Base-by-base conservation (phyloP, 2,797 vertebrate genomes). In the Macroramphosus scolopax region DNA sequence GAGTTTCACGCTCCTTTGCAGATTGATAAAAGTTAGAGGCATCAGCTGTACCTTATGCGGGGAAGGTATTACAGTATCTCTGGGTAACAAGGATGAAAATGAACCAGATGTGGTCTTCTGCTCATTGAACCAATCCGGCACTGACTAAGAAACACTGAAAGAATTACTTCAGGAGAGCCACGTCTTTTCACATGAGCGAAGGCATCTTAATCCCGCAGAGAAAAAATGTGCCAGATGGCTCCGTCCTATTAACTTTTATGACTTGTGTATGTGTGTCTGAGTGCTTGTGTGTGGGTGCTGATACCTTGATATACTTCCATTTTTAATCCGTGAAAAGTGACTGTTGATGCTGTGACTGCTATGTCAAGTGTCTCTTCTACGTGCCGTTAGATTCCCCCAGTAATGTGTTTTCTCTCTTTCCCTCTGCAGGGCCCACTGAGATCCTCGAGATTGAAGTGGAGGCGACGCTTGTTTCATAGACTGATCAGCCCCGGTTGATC, bases 11-110 rank as follows among this genome's bases (percentile, higher is more conserved):
- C 76, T 66, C 32, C 52, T 72, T 45, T 80, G 71, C 71, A 79
- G 66, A 56, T 65, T 53, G 63, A 72, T 73, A 54, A 74, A 78
- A 79, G 42, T 68, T 55, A 38, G 33, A 68, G 60, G 71, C 72
- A 72, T 87, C 84, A 86, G 86, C 82, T 89, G 84, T 72, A 74
- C 67, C 70, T 64, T 57, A 46, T 42, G 33, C 46, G 3, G 28
- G 40, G 63, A 64, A 13, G 76, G 71, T 72, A 72, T 63, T 76
- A 77, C 64, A 66, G 46, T 51, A 58, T 63, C 50, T 70, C 57
- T 44, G 31, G 16, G 68, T 63, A 68, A 68, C 36, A 32, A 52
- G 31, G 52, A 64, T 44, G 15, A 33, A 41, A 17, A 16, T 55
- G 59, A 63, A 65, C 70, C 85, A 88, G 77, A 82, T 82, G 83